Percentiles rank a stretch among this genome's conserved stretches.
Conservation (phyloP, 2,797 vertebrate species). For the Propithecus deckenii region DNA sequence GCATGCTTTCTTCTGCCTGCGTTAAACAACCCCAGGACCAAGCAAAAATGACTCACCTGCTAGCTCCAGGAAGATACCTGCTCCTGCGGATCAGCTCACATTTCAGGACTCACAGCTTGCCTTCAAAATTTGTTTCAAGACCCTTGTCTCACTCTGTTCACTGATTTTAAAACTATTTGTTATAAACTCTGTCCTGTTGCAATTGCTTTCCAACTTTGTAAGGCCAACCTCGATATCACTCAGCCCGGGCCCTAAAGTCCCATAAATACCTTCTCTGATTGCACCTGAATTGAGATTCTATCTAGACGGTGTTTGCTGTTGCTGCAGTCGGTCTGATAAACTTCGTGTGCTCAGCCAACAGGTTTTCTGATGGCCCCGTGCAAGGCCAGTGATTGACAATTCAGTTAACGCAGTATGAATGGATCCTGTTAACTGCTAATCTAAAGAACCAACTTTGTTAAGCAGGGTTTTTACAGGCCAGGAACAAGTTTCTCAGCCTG, state of each 20-base stretch:
- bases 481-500: background rate
- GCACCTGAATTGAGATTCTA: background rate
- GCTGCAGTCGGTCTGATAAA: background rate
- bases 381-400: background rate
- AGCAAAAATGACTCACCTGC: background rate
- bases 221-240: background rate
- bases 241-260: too few relatives aligned
- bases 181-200: background rate
- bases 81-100: background rate
- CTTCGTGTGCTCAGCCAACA: background rate
- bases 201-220: background rate
- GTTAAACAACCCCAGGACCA: background rate
- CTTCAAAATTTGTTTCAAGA: background rate
- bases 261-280: background rate
- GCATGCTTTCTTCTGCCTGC: background rate
- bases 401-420: background rate
- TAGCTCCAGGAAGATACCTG: background rate
- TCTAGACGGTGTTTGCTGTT: background rate
- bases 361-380: background rate
- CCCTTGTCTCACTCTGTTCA: background rate
- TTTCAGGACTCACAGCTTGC: background rate
- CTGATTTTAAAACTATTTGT: background rate
- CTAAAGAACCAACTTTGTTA: background rate
- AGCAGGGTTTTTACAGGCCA: background rate
- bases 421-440: background rate